A percentile compares a stretch with the other conserved stretches of the same genome.
phyloP scores from a whole-genome alignment of 53 echinoderm and acorn worm genomes.

The Pentamera pediparva region DNA sequence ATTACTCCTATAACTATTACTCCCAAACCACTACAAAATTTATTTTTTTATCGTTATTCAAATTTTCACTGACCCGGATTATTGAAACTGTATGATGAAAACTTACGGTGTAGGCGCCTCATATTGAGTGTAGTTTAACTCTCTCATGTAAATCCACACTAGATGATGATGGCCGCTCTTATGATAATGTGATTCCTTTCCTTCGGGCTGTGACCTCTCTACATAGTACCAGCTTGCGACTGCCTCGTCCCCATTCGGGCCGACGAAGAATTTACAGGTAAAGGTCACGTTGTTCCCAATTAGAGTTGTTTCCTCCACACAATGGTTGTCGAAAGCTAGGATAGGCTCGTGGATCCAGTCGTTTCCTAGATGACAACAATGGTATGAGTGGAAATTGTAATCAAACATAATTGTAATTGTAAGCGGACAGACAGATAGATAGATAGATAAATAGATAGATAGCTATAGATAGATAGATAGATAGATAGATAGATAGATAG shows the following conservation, averaged over 20 bases:
- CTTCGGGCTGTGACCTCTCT: not conserved
- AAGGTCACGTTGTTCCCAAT: slow-evolving; percentile 6
- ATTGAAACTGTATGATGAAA: no score
- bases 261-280: slow-evolving; percentile 4
- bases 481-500: no score
- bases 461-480: no score
- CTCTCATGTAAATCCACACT: not conserved
- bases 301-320: not conserved
- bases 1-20: no score
- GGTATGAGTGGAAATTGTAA: not conserved
- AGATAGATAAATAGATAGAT: no score
- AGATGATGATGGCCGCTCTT: not conserved
- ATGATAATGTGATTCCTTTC: no score
- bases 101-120: not conserved
- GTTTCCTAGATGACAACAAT: not conserved
- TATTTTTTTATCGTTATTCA: no score
- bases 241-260: not conserved
- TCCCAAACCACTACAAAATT: no score
- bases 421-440: no score
- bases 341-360: slow-evolving; percentile 24
- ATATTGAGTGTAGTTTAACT: slow-evolving; percentile 6
- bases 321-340: slow-evolving; percentile 2
- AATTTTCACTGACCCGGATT: no score
- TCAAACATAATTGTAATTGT: not conserved
- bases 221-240: slow-evolving; percentile 1